Percentiles rank a stretch among this genome's conserved stretches.
Conservation (phyloP, 2,888 invertebrate species). For the Eupeodes latifasciatus region DNA sequence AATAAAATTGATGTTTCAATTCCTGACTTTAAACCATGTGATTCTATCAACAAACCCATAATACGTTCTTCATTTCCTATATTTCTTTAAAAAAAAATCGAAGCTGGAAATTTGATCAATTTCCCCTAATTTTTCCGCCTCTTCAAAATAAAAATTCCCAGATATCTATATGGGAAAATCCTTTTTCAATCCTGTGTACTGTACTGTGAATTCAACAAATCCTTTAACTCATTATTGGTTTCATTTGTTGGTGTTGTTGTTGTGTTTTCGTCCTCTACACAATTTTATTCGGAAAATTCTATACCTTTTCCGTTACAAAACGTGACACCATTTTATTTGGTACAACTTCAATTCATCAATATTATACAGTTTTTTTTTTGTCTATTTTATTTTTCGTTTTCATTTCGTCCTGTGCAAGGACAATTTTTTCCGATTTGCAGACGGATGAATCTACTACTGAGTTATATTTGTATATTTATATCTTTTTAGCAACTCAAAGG, state of each 20-base stretch:
- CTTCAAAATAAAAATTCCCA: background rate
- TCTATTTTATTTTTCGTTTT: background rate
- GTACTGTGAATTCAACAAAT: background rate
- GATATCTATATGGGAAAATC: background rate
- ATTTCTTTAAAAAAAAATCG: background rate
- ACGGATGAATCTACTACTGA: background rate
- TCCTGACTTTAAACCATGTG: background rate
- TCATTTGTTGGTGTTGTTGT: constrained; percentile 4
- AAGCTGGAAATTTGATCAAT: background rate
- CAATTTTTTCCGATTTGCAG: constrained; percentile 1
- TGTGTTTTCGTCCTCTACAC: background rate
- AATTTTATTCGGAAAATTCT: background rate
- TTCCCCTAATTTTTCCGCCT: constrained; percentile 4
- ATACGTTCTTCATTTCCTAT: background rate
- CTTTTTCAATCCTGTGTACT: background rate
- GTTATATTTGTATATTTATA: background rate
- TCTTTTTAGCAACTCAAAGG: constrained; percentile 25
- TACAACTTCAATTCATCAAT: constrained; percentile 47
- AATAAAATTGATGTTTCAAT: background rate
- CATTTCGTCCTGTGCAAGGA: background rate
- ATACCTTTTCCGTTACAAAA: constrained; percentile 52
- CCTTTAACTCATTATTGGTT: constrained; percentile 41
- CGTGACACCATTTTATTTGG: constrained; percentile 51
- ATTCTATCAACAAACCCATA: background rate
- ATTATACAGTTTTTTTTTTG: constrained; percentile 15